Base-by-base conservation (phyloP, 2,797 vertebrate genomes). In the Acanthopagrus latus region DNA sequence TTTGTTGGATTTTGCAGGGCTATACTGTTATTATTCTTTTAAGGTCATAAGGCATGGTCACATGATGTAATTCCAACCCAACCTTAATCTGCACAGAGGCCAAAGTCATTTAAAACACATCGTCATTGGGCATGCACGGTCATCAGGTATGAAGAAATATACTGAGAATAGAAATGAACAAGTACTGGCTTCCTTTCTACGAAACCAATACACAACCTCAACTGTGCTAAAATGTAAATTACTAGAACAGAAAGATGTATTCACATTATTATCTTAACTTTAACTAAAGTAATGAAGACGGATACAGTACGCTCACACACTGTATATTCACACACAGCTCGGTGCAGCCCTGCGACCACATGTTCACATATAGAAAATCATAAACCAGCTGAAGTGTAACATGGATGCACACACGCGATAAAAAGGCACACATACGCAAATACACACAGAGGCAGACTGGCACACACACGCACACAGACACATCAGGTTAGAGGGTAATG, bases 401-500 rank as follows among this genome's bases (percentile, higher is more conserved):
- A 27, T 21, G 20, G 25, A n/a, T 21, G 43, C 10, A 13, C 29
- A 25, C n/a, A 57, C 20, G 29, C 50, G 33, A 33, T 33, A 33
- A 33, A 33, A 33, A 55, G 47, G 38, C 62, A 65, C 52, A 75
- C 17, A n/a, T 21, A 57, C 29, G 59, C 27, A 60, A 17, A 65
- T 29, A 44, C 14, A 56, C 10, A 11, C 17, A 1, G 6, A 33
- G 7, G 33, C 33, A 33, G 33, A 33, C 33, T 33, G 33, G 33
- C 7, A 38, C 33, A 38, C 21, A 38, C 33, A 38, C 33, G 6
- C 17, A 57, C 25, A 1, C 21, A 20, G 18, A 57, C 51, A 60
- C 41, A 57, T 23, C 3, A 47, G 60, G 62, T 80, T 43, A 48
- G 68, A 59, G 41, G 43, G 27, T 55, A 77, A 63, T 58, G 70